Conservation (phyloP, 2,113 vertebrate genomes). For the Pelvicachromis taeniatus region DNA sequence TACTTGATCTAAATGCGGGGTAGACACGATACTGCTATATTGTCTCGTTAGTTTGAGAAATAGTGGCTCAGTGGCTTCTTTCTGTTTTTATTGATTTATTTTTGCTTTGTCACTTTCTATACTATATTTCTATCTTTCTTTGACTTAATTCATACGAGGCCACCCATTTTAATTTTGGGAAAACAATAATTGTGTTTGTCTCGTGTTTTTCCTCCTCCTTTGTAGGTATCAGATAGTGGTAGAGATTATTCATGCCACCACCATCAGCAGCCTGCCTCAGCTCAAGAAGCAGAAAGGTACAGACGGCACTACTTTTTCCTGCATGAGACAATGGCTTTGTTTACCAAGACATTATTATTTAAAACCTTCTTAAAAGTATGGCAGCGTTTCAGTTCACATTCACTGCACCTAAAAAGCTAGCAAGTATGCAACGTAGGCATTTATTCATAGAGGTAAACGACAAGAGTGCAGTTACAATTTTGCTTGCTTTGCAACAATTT, state of each 20-base stretch:
- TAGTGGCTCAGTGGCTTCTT: not conserved
- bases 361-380: not conserved
- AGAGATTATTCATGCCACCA: constrained; percentile 97
- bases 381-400: not conserved
- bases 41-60: not conserved
- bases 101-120: no score
- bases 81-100: not conserved
- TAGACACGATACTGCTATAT: not conserved
- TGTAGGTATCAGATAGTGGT: constrained; percentile 97
- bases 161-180: not conserved
- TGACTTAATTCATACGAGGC: not conserved
- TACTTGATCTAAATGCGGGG: not conserved
- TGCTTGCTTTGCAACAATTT: not conserved
- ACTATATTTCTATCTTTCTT: not conserved
- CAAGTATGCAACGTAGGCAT: not conserved
- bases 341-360: not conserved
- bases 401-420: not conserved
- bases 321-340: not conserved
- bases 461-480: not conserved
- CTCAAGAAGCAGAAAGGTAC: constrained; percentile 97
- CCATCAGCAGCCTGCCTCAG: constrained; percentile 95
- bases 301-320: not conserved
- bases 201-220: not conserved
- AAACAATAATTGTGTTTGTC: not conserved
- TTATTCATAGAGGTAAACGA: not conserved